Evolutionary conservation across 2,888 invertebrate genomes (phyloP).

Genomic region (Acanthosoma haemorrhoidale): DNA sequence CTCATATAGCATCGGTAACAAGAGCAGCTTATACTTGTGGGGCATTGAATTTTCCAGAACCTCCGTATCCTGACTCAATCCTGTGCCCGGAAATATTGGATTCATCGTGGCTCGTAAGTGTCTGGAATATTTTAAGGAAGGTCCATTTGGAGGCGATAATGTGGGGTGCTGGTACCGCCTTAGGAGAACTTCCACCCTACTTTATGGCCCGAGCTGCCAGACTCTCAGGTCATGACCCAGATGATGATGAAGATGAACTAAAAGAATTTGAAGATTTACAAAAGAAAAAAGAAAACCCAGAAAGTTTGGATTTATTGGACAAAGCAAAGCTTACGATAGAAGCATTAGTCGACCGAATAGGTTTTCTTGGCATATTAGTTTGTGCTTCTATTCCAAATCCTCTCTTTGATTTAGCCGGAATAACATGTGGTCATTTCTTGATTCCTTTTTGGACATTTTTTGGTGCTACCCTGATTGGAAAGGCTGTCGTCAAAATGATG

Average conservation of each 20-base stretch:
- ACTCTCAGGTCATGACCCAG: constrained; percentile 46
- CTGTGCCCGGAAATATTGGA: constrained; percentile 76
- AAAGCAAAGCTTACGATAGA: constrained; percentile 66
- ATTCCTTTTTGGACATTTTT: constrained; percentile 99
- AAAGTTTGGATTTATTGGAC: constrained; percentile 34
- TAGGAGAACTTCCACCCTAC: constrained; percentile 98
- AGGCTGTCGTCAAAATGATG: constrained; percentile 96
- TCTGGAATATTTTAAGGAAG: constrained; percentile 92
- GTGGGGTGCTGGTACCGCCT: constrained; percentile 96
- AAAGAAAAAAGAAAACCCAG: constrained; percentile 35
- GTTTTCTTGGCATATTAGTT: constrained; percentile 91
- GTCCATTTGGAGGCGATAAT: constrained; percentile 80
- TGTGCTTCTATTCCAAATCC: constrained; percentile 99
- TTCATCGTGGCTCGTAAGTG: constrained; percentile 61
- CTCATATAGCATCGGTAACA: constrained; percentile 97
- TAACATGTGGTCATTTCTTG: constrained; percentile 96
- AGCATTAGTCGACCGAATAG: constrained; percentile 84
- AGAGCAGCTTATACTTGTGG: constrained; percentile 97
- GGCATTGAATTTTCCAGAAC: constrained; percentile 88
- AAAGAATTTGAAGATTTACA: constrained; percentile 37
- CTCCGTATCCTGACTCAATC: constrained; percentile 97
- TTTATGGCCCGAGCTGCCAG: constrained; percentile 98
- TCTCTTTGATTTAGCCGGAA: constrained; percentile 94
- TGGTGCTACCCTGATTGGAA: constrained; percentile 95
- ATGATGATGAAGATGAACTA: constrained; percentile 46